Evolutionary conservation across 2,797 vertebrate species (phyloP).

Genomic region (Crax fasciolata): DNA sequence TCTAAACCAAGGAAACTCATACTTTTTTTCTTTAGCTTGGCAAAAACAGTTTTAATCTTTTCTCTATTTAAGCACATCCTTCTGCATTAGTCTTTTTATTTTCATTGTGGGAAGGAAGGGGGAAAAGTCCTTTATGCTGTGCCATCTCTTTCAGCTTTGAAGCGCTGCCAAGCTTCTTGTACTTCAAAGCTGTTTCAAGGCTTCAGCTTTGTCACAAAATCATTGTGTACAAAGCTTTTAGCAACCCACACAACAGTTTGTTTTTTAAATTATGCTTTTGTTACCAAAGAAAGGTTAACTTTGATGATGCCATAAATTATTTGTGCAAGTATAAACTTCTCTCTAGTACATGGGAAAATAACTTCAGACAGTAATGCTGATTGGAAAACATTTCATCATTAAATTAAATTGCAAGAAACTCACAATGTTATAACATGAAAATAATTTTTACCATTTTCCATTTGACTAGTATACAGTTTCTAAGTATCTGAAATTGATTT

Average conservation of each 20-base stretch:
- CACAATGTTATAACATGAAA: neutral
- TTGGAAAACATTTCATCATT: neutral
- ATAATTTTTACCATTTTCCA: neutral
- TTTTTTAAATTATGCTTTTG: neutral
- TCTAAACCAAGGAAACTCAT: conserved; percentile 15
- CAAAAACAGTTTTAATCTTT: conserved; percentile 41
- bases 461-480: neutral
- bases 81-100: conserved; percentile 1
- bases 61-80: neutral
- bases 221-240: conserved; percentile 7
- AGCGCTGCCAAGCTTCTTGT: conserved; percentile 25
- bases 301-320: neutral
- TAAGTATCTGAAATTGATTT: neutral
- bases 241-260: neutral
- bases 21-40: neutral
- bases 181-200: conserved; percentile 48
- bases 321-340: neutral
- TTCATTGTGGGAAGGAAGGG: neutral
- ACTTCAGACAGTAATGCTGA: neutral
- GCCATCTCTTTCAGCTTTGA: conserved; percentile 51
- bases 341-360: neutral
- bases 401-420: neutral
- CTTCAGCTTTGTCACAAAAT: conserved; percentile 45
- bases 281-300: conserved; percentile 3
- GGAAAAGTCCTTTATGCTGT: neutral